A percentile compares a stretch with the other conserved stretches of the same genome.
Conservation (phyloP, 2,888 invertebrate species). For the Osedax fenrisi region DNA sequence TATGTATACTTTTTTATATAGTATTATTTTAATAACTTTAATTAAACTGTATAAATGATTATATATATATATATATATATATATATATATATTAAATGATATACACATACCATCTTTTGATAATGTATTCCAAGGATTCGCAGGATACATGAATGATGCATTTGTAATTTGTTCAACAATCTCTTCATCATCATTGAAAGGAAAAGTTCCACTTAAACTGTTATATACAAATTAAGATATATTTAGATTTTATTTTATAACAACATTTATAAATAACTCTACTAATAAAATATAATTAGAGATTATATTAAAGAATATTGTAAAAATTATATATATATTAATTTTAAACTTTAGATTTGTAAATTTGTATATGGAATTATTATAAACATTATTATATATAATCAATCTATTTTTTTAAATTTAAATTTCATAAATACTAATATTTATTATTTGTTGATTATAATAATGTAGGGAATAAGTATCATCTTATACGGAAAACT, state of each 20-base stretch:
- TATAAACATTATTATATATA: not conserved
- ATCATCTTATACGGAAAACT: no score
- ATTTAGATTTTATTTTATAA: no score
- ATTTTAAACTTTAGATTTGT: not conserved
- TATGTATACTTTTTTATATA: no score
- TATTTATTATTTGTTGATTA: no score
- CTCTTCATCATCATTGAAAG: conserved; percentile 98
- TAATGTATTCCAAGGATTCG: conserved; percentile 88
- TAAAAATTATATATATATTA: not conserved
- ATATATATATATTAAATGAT: no score
- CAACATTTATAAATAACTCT: no score
- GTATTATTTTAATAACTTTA: no score
- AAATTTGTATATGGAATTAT: not conserved
- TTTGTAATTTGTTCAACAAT: conserved; percentile 99
- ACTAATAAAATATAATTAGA: not conserved
- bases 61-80: no score
- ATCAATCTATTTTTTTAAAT: no score
- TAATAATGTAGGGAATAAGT: no score
- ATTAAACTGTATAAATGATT: no score
- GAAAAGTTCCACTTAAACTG: conserved; percentile 92
- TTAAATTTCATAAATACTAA: no score
- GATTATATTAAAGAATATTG: not conserved
- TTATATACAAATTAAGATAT: conserved; percentile 12
- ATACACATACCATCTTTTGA: conserved; percentile 65
- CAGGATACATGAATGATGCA: conserved; percentile 98